Evolutionary conservation across 2,797 vertebrate genomes (phyloP), one percentile per base, ranked within the genome.

Genomic region (Gorsachius magnificus): DNA sequence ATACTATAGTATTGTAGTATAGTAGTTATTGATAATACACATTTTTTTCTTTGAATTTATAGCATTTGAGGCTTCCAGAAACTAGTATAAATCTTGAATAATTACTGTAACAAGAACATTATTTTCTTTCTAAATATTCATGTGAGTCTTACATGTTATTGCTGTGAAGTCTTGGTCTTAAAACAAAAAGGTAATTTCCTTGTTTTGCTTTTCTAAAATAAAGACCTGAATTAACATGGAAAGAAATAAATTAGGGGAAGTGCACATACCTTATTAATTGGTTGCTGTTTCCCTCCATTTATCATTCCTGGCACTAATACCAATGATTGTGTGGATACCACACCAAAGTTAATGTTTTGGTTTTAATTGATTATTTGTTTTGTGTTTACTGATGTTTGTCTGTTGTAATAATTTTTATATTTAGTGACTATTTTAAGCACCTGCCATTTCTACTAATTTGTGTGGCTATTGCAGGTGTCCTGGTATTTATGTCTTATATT

Each of bases 141-240:
- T 0, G 0, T 75, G 79, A 79, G 26, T 58, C 79, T 53, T 91
- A 24, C 10, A 3, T 85, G 24, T 56, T 56, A 64, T 41, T 66
- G 21, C 48, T 69, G 57, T 28, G 46, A 68, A 88, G 58, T 75
- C 76, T 38, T 21, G 5, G 25, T 58, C 57, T 91, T 87, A 61
- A 86, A 91, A 79, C 33, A 79, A 93, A 41, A 68, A 68, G 33
- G 20, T 82, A 36, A 89, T 90, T 94, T 91, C 84, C 87, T 65
- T 64, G 69, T 43, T 93, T 96, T 96, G 35, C 89, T 94, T 90
- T 83, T 83, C 58, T 89, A 7, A 78, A 90, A 86, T 83, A 80
- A 94, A 90, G 68, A 65, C 31, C 15, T 85, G 70, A 81, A 80
- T 87, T 88, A 71, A 70, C 85, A 43, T 89, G 75, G 70, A 78